Evolutionary conservation across 1,140 invertebrate species (phyloP), one percentile per base, ranked within the genome.

Genomic region (Drosophila varians): DNA sequence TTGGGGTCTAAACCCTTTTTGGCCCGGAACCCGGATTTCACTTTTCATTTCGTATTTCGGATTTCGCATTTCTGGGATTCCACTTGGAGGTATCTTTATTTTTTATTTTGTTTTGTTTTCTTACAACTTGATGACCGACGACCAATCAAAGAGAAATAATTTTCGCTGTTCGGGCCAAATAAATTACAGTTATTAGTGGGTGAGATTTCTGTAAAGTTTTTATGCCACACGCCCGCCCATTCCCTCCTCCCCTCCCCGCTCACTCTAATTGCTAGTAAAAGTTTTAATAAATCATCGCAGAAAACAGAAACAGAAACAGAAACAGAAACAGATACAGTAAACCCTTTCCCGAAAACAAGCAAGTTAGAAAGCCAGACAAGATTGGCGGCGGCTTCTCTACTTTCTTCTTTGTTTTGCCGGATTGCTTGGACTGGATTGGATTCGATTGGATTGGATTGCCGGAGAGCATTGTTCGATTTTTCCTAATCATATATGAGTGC

Each of bases 401-500:
- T 73, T 62, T 62, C 68, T 73, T 62, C 31, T 73, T 14, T 14
- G 36, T 38, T 38, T 45, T 38, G 57, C 38, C 26, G 51, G 34
- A 73, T 48, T 46, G 28, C n/a, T 56, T 3, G 26, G 23, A 28
- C 12, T 48, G 14, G 25, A 43, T 64, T 64, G 26, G 58, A 60
- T 60, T 57, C 19, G 53, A 62, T 62, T 60, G 38, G 61, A 52
- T 74, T 54, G n/a, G 26, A 42, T 47, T 57, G 38, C 28, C 19
- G 70, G 46, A 12, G n/a, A 43, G 60, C 80, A 87, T 86, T 86
- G 80, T 86, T 86, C 80, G 82, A 87, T 87, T 86, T 84, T 86
- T 80, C 82, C 80, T 86, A 86, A 86, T 86, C 82, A 84, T 84
- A 84, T 84, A 83, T 76, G 60, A 64, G 74, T 73, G 74, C 61